phyloP scores from a whole-genome alignment of 2,113 vertebrate species.

The Scortum barcoo region DNA sequence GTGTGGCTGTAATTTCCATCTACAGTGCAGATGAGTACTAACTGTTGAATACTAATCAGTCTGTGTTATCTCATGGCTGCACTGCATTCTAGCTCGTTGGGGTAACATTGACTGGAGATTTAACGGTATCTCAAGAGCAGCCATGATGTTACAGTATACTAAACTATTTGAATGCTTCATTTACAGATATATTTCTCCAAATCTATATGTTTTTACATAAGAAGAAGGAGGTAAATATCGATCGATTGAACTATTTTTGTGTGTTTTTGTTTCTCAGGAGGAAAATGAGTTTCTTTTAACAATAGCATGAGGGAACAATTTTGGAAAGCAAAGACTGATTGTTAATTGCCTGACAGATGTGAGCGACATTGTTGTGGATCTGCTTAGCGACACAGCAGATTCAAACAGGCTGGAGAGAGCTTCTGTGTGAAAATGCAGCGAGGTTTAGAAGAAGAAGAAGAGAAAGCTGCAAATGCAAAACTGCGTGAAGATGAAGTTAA shows the following conservation, averaged over 20 bases:
- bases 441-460: not conserved
- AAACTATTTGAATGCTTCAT: not conserved
- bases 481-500: conserved; percentile 9
- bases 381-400: not conserved
- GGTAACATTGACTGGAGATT: too few species aligned
- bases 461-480: conserved; percentile 6
- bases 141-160: not conserved
- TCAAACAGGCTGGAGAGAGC: not conserved
- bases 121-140: not conserved
- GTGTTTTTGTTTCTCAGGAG: too few species aligned
- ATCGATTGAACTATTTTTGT: too few species aligned
- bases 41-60: not conserved
- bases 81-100: not conserved
- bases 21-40: not conserved
- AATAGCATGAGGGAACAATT: not conserved
- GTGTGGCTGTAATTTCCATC: not conserved
- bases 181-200: too few species aligned
- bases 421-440: not conserved
- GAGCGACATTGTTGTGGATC: not conserved
- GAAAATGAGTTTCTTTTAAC: not conserved
- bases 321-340: not conserved
- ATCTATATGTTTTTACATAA: too few species aligned
- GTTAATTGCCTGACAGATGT: not conserved
- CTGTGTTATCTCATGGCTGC: not conserved
- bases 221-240: too few species aligned